Evolutionary conservation across 2,888 invertebrate species (phyloP), one percentile per base, ranked within the genome.

Genomic region (Morpho deidamia): DNA sequence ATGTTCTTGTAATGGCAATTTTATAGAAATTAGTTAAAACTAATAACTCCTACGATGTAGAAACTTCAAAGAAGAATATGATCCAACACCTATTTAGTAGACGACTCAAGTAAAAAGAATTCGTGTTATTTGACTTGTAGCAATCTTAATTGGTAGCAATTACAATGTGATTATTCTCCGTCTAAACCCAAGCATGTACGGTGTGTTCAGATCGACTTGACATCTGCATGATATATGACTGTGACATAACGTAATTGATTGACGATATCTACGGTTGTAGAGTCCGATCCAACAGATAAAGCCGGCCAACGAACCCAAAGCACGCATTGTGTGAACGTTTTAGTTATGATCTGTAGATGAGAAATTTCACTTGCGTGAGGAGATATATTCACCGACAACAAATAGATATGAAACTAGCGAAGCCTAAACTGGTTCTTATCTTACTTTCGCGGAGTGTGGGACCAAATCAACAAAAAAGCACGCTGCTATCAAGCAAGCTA

Each of bases 181-280:
- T 66, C 63, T 69, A 62, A 64, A 68, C 66, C 62, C 60, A 51
- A 44, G 49, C 48, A 51, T 61, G 58, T 56, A 53, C 58, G 54
- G 49, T 55, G 55, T 54, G 49, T 54, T 53, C 62, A 54, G 59
- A 49, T 53, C 58, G 58, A 50, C 54, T 52, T 60, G 67, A 63
- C 65, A 58, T 56, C 51, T 55, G 56, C 55, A 63, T 70, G 70
- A 70, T 65, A 70, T 71, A 76, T 68, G 70, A 66, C 65, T 71
- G 70, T 70, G 75, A 76, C 78, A 74, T 66, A 62, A 63, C 42
- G 66, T 76, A 78, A 79, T 77, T 78, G 78, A 82, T 78, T 66
- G 71, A 72, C 70, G 70, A 75, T 79, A 76, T 74, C 69, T 72
- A 64, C 67, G 64, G 53, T 53, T 48, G 55, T 49, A 48, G 54